A percentile compares a stretch with the other conserved stretches of the same genome.
Evolutionary conservation across 2,113 vertebrate species (phyloP).

Genomic region (Cettia cetti): DNA sequence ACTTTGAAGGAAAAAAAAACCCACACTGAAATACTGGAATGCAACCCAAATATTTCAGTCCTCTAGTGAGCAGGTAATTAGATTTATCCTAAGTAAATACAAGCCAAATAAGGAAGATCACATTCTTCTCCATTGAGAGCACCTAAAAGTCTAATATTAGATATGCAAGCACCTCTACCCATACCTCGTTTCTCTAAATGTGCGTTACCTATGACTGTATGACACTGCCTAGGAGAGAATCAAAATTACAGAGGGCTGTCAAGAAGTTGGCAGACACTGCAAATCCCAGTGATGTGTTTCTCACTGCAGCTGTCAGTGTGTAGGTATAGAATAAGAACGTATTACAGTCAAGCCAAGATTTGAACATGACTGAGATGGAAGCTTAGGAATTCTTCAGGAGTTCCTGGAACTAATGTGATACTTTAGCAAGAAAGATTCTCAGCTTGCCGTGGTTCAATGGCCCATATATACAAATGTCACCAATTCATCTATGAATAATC

Average conservation of each 20-base stretch:
- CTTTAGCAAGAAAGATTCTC: not conserved
- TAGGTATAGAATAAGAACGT: not conserved
- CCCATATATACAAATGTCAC: not conserved
- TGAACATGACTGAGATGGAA: not conserved
- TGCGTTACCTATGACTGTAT: not conserved
- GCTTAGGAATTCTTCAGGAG: not conserved
- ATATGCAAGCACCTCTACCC: not conserved
- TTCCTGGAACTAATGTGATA: not conserved
- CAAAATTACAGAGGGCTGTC: not conserved
- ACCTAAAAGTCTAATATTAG: not conserved
- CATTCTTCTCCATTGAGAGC: not conserved
- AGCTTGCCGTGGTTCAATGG: not conserved
- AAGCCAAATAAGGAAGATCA: not conserved
- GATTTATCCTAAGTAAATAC: not conserved
- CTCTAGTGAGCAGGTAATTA: not conserved
- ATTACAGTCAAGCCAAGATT: not conserved
- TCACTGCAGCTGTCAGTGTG: not conserved
- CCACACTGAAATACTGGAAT: not conserved
- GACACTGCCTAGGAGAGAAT: not conserved
- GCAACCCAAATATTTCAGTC: not conserved
- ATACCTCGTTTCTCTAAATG: not conserved
- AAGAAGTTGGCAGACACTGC: not conserved
- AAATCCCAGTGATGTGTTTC: not conserved
- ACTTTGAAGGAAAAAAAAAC: not conserved
- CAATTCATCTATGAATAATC: not conserved